These are phyloP conservation scores for Scaptomyza reducta DNA, from an alignment of 2,888 invertebrate species.

Conservation along the genomic window DNA sequence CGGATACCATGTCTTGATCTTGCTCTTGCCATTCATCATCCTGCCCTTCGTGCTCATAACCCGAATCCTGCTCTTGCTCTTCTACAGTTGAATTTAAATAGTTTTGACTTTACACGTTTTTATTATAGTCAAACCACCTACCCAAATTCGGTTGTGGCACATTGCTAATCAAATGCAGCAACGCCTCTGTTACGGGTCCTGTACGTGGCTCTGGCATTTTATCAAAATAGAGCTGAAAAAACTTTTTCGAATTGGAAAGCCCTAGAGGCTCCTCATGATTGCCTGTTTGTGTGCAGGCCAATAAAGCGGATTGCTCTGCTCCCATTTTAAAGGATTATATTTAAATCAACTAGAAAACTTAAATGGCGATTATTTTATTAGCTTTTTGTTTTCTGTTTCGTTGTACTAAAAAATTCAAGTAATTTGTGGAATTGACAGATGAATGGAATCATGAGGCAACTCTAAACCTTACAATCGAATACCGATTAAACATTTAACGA, in stretches of 20 bases:
- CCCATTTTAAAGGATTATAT: conserved; percentile 44
- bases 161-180: conserved; percentile 44
- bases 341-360: not conserved
- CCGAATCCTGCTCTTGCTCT: conserved; percentile 28
- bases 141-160: not conserved
- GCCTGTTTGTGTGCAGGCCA: conserved; percentile 59
- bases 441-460: not conserved
- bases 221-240: conserved; percentile 56
- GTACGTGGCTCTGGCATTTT: conserved; percentile 43
- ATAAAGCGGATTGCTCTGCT: conserved; percentile 63
- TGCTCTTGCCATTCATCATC: not conserved
- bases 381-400: not conserved
- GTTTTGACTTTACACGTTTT: not conserved
- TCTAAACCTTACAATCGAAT: not conserved
- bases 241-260: conserved; percentile 49
- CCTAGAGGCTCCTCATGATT: conserved; percentile 28
- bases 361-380: not conserved
- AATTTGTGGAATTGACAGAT: conserved; percentile 10
- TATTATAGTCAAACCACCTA: conserved; percentile 3
- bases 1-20: not conserved
- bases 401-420: not conserved
- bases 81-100: not conserved
- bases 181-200: conserved; percentile 61
- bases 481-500: not conserved
- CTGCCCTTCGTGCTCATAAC: conserved; percentile 16